Evolutionary conservation across 2,797 vertebrate genomes (phyloP), one percentile per base, ranked within the genome.

Genomic region (Karalla daura): DNA sequence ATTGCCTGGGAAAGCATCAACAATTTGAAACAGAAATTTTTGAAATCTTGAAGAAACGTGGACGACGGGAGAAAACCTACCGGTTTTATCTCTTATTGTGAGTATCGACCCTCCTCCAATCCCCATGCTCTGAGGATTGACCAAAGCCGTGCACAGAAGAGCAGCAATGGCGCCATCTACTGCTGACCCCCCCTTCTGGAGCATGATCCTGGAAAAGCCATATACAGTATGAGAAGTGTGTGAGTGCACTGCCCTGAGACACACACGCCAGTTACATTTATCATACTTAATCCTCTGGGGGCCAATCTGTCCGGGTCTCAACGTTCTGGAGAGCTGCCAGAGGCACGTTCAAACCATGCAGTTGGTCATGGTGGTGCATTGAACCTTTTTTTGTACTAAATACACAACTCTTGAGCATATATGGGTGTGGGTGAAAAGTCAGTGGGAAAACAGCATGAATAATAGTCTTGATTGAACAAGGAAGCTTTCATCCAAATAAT

Each of bases 41-140:
- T 1, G 1, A 15, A 49, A 14, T 12, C 12, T 12, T 11, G 4
- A 25, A 52, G 2, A 35, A 7, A 11, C 2, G 8, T 1, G 30
- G 5, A 39, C 15, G 5, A n/a, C n/a, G 50, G 4, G 3, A 37
- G 5, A 9, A n/a, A 1, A 69, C 75, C 44, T 76, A 98, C 97
- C 96, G 74, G 88, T 92, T 60, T 89, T 94, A 6, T 94, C 87
- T 56, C 95, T 95, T 74, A 98, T 88, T 12, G 96, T 96, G 67
- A 98, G 88, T 51, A 98, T 63, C 12, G 96, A 93, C 0, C 97
- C 97, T 56, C 98, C 98, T 0, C 97, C 97, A 5, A 99, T 87
- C 2, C 97, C 97, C 79, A 96, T 97, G 76, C 97, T 99, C 90
- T 99, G 98, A n/a, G 98, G 97, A 66, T 98, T 95, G 65, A 97